Percentiles rank a stretch among this genome's conserved stretches.
Evolutionary conservation across 1,140 invertebrate species (phyloP).

Genomic region (Charaxes varanes): DNA sequence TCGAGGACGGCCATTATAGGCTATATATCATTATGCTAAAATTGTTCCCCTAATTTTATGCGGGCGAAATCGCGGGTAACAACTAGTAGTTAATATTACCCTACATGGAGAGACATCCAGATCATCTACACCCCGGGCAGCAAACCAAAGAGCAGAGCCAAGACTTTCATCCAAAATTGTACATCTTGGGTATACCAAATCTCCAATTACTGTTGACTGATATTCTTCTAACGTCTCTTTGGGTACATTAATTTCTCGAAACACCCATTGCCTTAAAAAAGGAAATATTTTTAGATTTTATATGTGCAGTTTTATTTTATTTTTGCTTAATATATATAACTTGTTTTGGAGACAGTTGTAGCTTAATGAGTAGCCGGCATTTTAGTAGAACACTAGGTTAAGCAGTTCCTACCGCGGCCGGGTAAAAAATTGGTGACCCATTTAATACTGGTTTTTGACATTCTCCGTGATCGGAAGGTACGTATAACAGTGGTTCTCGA

Average conservation of each 20-base stretch:
- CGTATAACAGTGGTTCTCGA: too few species aligned
- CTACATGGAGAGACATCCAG: conserved; percentile 79
- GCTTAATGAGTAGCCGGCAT: too few species aligned
- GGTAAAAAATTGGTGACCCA: too few species aligned
- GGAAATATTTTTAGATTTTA: background rate
- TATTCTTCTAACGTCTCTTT: conserved; percentile 79
- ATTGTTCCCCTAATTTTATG: too few species aligned
- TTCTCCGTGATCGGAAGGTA: too few species aligned
- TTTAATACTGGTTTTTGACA: too few species aligned
- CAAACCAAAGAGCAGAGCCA: conserved; percentile 97
- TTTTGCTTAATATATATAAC: conserved; percentile 2
- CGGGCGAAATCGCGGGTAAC: too few species aligned
- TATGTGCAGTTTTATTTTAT: background rate
- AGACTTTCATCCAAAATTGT: conserved; percentile 97
- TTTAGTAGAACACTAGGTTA: too few species aligned
- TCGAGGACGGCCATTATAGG: too few species aligned
- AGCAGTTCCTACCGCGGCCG: too few species aligned
- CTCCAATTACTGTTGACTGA: conserved; percentile 75
- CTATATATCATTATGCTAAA: too few species aligned
- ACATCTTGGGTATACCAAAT: conserved; percentile 87
- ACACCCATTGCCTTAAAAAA: conserved; percentile 70
- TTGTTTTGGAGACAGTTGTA: too few species aligned
- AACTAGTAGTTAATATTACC: conserved; percentile 61
- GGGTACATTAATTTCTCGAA: conserved; percentile 83
- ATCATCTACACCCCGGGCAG: conserved; percentile 80